A percentile compares a stretch with the other conserved stretches of the same genome.
phyloP scores from a whole-genome alignment of 1,140 invertebrate species.

The Acromyrmex heyeri region DNA sequence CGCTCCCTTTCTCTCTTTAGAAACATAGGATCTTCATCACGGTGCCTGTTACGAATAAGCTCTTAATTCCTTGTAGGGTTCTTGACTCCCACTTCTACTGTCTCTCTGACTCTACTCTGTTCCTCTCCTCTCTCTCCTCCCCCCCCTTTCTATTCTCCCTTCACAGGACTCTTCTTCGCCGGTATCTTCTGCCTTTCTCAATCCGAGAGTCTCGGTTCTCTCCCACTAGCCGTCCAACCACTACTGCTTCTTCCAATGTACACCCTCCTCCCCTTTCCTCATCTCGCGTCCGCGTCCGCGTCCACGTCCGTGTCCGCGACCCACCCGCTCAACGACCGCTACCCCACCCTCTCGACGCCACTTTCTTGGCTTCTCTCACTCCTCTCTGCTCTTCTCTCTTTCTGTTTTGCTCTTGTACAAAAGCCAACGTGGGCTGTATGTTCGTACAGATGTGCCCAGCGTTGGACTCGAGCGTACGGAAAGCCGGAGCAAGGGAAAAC shows the following conservation, averaged over 20 bases:
- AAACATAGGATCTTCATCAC: slow-evolving; percentile 84
- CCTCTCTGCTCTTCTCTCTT: slow-evolving; percentile 59
- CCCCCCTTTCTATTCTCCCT: not conserved
- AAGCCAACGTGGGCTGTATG: slow-evolving; percentile 72
- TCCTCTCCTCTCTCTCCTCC: no score
- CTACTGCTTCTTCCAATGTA: slow-evolving; percentile 56
- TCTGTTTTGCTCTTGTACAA: slow-evolving; percentile 76
- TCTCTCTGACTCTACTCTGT: slow-evolving; percentile 64
- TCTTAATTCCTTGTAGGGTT: slow-evolving; percentile 85
- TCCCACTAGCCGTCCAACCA: slow-evolving; percentile 57
- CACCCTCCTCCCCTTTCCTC: slow-evolving; percentile 11
- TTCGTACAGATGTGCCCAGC: slow-evolving; percentile 72
- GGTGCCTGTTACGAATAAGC: slow-evolving; percentile 84
- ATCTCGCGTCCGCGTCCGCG: slow-evolving; percentile 4
- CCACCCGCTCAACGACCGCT: slow-evolving; percentile 69
- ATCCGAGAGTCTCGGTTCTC: slow-evolving; percentile 62
- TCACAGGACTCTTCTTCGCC: slow-evolving; percentile 11
- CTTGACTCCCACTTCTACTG: slow-evolving; percentile 80
- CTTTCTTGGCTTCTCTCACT: slow-evolving; percentile 73
- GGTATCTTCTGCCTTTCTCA: slow-evolving; percentile 59
- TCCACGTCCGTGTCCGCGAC: slow-evolving; percentile 23
- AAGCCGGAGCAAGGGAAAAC: slow-evolving; percentile 52
- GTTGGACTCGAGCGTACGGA: slow-evolving; percentile 55
- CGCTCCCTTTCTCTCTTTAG: slow-evolving; percentile 49
- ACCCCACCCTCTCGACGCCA: slow-evolving; percentile 64